Base-by-base conservation (phyloP, 2,113 vertebrate genomes). In the Epinephelus lanceolatus region DNA sequence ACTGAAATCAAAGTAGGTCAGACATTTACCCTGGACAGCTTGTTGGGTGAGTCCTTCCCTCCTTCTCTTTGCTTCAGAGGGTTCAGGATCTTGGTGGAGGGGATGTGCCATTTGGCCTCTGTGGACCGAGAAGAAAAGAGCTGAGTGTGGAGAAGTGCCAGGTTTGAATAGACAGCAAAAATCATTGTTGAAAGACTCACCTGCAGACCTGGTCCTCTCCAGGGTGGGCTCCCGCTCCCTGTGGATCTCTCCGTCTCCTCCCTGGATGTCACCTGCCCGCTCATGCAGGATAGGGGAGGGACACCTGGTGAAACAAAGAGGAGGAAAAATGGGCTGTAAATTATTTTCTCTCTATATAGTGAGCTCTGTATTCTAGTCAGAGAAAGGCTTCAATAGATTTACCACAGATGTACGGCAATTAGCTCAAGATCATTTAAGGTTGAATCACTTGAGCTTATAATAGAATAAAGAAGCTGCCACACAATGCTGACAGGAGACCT, bases 51-150 rank as follows among this genome's bases (percentile, higher is more conserved):
- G 55, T 98, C 98, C 85, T 97, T 98, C 81, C 96, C 96, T 72
- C 95, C 96, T 30, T 98, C 97, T 86, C 96, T 93, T 72, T 98
- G 97, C 89, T 98, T 98, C 87, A 97, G 96, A 81, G 97, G 96
- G 88, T 96, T 97, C 86, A 98, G 94, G 88, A 97, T 95, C 94
- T 98, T 99, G 81, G 96, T 96, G 13, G 97, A 96, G 3, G 96
- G 96, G 79, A 96, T 94, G 66, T 97, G 97, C 97, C 97, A 99
- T 82, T 98, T 99, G 81, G 96, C 95, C 88, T 99, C 98, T 99
- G 96, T 59, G 74, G 90, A 94, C 62, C 19, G 33, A 73, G 4
- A 66, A 56, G 3, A 71, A 72, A 68, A 5, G 57, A 47, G 23
- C 51, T n/a, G 37, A 85, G 56, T 47, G 8, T 49, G 14, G 13